A percentile compares a stretch with the other conserved stretches of the same genome.
Conservation (phyloP, 2,888 invertebrate genomes). For the Melanostoma scalare region DNA sequence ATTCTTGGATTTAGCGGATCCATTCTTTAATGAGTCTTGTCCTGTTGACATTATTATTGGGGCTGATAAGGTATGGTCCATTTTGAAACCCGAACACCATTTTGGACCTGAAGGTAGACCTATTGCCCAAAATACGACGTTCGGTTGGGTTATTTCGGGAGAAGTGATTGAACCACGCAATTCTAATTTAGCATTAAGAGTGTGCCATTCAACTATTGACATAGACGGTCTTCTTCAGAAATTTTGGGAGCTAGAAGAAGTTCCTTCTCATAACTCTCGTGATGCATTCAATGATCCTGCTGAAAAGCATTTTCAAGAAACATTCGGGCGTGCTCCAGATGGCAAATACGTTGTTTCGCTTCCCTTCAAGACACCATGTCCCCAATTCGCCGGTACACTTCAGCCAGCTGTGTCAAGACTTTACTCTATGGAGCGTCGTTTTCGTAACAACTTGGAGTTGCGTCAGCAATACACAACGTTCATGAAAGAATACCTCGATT, state of each 20-base stretch:
- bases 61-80: too few species aligned
- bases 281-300: conserved; percentile 36
- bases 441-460: conserved; percentile 9
- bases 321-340: conserved; percentile 26
- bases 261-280: conserved; percentile 42
- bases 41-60: too few species aligned
- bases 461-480: conserved; percentile 10
- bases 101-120: background rate
- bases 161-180: conserved; percentile 5
- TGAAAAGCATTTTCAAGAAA: conserved; percentile 34
- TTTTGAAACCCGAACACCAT: conserved; percentile 1
- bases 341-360: conserved; percentile 43
- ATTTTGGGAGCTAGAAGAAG: conserved; percentile 59
- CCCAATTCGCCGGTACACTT: conserved; percentile 26
- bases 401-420: conserved; percentile 9
- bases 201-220: conserved; percentile 19
- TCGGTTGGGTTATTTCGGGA: conserved; percentile 63
- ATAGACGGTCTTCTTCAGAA: conserved; percentile 40
- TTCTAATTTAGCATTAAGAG: background rate
- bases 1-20: too few species aligned
- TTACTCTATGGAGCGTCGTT: conserved; percentile 29
- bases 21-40: too few species aligned
- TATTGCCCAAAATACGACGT: background rate
- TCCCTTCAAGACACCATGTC: conserved; percentile 23
- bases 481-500: conserved; percentile 28